A percentile compares a stretch with the other conserved stretches of the same genome.
Evolutionary conservation across 2,888 invertebrate genomes (phyloP).

Genomic region (Hedya salicella): DNA sequence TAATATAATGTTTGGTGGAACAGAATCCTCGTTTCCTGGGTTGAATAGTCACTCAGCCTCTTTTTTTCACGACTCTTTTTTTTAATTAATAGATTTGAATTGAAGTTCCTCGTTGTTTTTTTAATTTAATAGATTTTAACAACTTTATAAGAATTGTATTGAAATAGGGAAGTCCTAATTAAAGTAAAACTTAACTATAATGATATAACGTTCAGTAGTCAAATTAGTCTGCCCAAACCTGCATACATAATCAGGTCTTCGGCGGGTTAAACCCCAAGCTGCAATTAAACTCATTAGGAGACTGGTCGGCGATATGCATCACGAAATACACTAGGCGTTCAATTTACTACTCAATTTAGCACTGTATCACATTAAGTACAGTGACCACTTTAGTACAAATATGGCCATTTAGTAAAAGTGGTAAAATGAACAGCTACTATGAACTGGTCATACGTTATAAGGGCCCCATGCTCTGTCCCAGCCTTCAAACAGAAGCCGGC

Average conservation of each 20-base stretch:
- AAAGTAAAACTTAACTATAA: neutral
- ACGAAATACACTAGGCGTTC: neutral
- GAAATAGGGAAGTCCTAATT: slow-evolving; percentile 14
- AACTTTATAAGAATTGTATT: neutral
- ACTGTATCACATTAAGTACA: neutral
- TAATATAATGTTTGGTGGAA: too few species aligned
- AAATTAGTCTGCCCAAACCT: slow-evolving; percentile 2
- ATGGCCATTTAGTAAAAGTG: neutral
- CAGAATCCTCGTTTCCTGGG: too few species aligned
- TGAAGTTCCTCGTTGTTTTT: neutral
- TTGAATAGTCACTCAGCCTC: too few species aligned
- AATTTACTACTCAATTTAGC: neutral
- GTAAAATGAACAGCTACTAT: neutral
- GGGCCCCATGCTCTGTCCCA: slow-evolving; percentile 43
- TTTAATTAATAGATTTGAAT: too few species aligned
- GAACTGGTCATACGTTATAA: slow-evolving; percentile 8
- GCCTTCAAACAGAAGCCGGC: slow-evolving; percentile 63
- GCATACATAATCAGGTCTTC: slow-evolving; percentile 13
- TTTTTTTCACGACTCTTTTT: too few species aligned
- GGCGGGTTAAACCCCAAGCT: slow-evolving; percentile 16
- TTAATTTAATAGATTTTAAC: too few species aligned
- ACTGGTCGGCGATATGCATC: slow-evolving; percentile 23
- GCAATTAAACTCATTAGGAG: slow-evolving; percentile 25
- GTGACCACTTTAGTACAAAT: neutral
- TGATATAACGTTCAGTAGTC: slow-evolving; percentile 20